Evolutionary conservation across 1,140 invertebrate species (phyloP).

Genomic region (Teleopsis dalmanni): DNA sequence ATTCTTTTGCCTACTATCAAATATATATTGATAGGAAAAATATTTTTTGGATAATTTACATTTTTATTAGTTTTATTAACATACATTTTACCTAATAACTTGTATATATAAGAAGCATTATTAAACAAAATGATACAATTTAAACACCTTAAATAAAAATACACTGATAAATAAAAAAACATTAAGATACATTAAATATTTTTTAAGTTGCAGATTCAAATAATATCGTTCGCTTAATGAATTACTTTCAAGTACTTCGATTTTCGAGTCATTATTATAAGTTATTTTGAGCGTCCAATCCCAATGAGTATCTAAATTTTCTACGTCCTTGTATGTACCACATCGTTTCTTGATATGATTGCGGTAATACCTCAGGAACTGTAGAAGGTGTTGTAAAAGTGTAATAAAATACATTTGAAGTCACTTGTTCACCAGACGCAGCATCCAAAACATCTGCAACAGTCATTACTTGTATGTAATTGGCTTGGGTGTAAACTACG

Average conservation of each 20-base stretch:
- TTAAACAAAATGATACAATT: too few species aligned
- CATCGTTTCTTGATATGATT: conserved; percentile 68
- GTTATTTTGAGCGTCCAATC: conserved; percentile 2
- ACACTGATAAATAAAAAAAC: too few species aligned
- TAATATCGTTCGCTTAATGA: neutral
- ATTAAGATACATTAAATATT: neutral
- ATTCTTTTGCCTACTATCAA: too few species aligned
- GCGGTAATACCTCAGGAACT: conserved; percentile 55
- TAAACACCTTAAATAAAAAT: too few species aligned
- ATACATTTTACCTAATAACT: too few species aligned
- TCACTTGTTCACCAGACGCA: conserved; percentile 49
- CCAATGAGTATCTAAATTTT: conserved; percentile 46
- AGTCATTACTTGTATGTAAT: conserved; percentile 58
- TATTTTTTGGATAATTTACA: too few species aligned
- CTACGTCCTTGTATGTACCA: conserved; percentile 66
- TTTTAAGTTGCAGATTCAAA: neutral
- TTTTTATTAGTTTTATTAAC: too few species aligned
- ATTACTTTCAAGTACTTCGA: neutral
- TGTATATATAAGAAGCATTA: too few species aligned
- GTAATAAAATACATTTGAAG: conserved; percentile 73
- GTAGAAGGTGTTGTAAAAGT: conserved; percentile 54
- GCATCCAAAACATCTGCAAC: conserved; percentile 63
- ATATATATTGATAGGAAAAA: too few species aligned
- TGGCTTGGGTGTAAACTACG: conserved; percentile 60
- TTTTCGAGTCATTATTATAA: neutral